phyloP scores from a whole-genome alignment of 2,888 invertebrate genomes.

The Phytoseiulus persimilis region DNA sequence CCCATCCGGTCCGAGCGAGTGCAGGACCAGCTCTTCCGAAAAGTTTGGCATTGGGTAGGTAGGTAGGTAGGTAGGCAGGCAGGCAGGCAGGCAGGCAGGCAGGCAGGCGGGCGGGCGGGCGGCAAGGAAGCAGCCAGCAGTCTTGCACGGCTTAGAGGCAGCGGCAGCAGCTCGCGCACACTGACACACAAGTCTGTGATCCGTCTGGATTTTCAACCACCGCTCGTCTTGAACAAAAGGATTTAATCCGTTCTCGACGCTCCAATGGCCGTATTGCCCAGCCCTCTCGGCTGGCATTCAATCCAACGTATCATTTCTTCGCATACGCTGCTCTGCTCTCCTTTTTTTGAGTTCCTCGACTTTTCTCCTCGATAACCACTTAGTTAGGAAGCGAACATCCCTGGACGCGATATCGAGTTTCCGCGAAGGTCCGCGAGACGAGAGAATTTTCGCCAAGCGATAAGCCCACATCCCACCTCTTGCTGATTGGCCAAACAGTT shows the following conservation, averaged over 20 bases:
- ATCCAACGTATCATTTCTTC: neutral
- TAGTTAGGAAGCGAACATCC: neutral
- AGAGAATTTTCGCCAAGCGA: too few relatives aligned
- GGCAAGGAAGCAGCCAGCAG: neutral
- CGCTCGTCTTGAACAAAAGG: neutral
- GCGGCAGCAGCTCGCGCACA: neutral
- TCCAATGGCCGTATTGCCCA: neutral
- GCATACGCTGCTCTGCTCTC: neutral
- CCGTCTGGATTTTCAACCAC: constrained; percentile 30
- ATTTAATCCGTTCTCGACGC: neutral
- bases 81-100: neutral
- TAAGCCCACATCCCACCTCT: too few relatives aligned
- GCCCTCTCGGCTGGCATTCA: neutral
- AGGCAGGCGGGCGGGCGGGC: neutral
- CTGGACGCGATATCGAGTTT: neutral
- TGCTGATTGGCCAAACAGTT: too few relatives aligned
- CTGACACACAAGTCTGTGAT: constrained; percentile 27
- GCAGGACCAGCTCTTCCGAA: neutral
- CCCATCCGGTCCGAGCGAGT: neutral
- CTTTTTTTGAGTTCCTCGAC: neutral
- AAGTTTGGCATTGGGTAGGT: neutral
- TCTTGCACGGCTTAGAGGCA: neutral
- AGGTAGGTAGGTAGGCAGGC: neutral
- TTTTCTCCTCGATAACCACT: neutral
- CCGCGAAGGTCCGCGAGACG: too few relatives aligned